Evolutionary conservation across 2,797 vertebrate genomes (phyloP).

Genomic region (Calcarius lapponicus): DNA sequence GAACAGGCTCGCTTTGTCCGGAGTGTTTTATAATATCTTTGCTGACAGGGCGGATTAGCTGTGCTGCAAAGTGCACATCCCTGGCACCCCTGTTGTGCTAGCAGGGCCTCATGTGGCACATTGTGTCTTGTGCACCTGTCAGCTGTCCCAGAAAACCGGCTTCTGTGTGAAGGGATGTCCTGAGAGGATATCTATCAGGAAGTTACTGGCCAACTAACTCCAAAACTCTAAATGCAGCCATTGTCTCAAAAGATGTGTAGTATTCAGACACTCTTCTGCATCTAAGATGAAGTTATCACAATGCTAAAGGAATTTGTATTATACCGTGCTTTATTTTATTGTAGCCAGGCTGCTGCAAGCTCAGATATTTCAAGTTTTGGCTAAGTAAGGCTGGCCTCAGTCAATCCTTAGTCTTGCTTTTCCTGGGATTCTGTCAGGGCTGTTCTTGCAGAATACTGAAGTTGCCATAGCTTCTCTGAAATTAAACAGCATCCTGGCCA

Average conservation of each 20-base stretch:
- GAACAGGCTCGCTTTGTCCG: neutral
- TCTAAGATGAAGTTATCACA: neutral
- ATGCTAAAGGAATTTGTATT: neutral
- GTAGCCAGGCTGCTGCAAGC: neutral
- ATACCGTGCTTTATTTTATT: neutral
- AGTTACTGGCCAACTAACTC: neutral
- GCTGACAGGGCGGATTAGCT: neutral
- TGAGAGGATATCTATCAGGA: neutral
- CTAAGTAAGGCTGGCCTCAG: neutral
- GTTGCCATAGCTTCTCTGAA: neutral
- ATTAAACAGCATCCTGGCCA: neutral
- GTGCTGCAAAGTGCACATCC: accelerated
- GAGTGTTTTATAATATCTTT: neutral
- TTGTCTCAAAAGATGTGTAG: neutral
- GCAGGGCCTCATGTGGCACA: accelerated
- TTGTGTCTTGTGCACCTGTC: neutral
- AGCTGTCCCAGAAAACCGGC: neutral
- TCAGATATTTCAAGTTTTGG: neutral
- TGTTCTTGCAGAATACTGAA: neutral
- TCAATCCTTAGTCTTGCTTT: neutral
- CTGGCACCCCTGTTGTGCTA: accelerated
- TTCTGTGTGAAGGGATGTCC: neutral
- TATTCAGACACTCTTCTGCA: neutral
- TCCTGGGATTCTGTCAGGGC: neutral
- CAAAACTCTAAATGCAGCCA: neutral